These are phyloP conservation scores for Sorex araneus DNA, from an alignment of 2,113 vertebrate genomes.

Conservation along the genomic window DNA sequence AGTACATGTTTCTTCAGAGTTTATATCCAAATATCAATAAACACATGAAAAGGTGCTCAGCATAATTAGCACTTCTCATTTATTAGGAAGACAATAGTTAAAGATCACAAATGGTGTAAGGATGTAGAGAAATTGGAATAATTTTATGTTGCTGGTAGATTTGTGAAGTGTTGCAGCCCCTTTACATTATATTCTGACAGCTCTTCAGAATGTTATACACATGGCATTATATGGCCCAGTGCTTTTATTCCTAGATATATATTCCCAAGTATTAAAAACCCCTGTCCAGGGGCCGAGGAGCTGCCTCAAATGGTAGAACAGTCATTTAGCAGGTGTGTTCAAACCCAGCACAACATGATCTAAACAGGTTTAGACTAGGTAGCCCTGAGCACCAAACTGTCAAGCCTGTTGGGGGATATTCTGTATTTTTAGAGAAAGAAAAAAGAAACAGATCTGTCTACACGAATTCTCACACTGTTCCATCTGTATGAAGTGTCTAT, in stretches of 20 bases:
- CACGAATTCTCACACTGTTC: neutral
- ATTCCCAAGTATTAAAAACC: neutral
- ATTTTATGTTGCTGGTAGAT: neutral
- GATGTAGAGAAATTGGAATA: neutral
- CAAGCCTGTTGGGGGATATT: too few relatives aligned
- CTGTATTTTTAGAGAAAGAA: too few relatives aligned
- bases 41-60: neutral
- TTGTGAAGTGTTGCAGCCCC: neutral
- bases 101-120: neutral
- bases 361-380: too few relatives aligned
- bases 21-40: neutral
- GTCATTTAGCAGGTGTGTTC: too few relatives aligned
- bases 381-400: too few relatives aligned
- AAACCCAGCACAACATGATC: too few relatives aligned
- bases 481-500: neutral
- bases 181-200: neutral
- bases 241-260: neutral
- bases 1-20: too few relatives aligned
- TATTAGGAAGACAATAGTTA: neutral
- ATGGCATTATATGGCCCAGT: neutral
- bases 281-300: too few relatives aligned
- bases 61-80: neutral
- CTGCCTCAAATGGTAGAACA: too few relatives aligned
- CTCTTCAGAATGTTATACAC: conserved; percentile 6
- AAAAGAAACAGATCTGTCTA: neutral